phyloP scores from a whole-genome alignment of 2,113 vertebrate genomes.

The Cephalopholis sonnerati region DNA sequence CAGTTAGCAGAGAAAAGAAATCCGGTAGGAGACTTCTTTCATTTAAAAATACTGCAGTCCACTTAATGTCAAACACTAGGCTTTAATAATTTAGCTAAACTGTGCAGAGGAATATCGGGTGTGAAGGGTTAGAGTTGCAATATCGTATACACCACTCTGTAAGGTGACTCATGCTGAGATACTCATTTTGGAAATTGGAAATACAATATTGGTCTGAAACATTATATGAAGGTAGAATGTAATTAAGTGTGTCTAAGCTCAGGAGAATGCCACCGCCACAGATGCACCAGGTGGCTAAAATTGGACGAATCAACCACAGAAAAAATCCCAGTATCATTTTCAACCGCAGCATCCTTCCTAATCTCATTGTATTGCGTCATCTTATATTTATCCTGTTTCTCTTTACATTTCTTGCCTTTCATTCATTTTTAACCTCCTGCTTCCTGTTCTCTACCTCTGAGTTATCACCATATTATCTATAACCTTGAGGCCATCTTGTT shows the following conservation, averaged over 20 bases:
- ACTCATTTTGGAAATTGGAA: constrained; percentile 66
- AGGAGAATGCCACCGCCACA: not conserved
- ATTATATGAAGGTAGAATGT: constrained; percentile 51
- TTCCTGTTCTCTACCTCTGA: constrained; percentile 28
- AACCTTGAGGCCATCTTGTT: constrained; percentile 70
- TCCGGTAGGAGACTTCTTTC: not conserved
- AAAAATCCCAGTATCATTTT: constrained; percentile 57
- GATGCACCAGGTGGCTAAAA: constrained; percentile 48
- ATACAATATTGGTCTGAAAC: constrained; percentile 60
- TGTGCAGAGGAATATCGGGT: constrained; percentile 32
- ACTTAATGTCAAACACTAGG: constrained; percentile 30
- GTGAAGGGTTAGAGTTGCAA: constrained; percentile 40
- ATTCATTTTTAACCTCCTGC: constrained; percentile 38
- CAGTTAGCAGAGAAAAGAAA: constrained; percentile 5
- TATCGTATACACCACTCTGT: constrained; percentile 42
- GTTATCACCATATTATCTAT: constrained; percentile 59
- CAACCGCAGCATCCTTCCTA: constrained; percentile 62
- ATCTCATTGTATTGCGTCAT: constrained; percentile 33
- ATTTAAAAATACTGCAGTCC: constrained; percentile 19
- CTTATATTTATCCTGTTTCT: constrained; percentile 15
- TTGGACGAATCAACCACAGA: constrained; percentile 24
- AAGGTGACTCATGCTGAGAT: constrained; percentile 51
- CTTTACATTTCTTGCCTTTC: constrained; percentile 40
- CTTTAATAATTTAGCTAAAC: constrained; percentile 48
- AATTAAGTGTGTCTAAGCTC: constrained; percentile 31